Evolutionary conservation across 2,888 invertebrate species (phyloP), one percentile per base, ranked within the genome.

Genomic region (Chirona hameri): DNA sequence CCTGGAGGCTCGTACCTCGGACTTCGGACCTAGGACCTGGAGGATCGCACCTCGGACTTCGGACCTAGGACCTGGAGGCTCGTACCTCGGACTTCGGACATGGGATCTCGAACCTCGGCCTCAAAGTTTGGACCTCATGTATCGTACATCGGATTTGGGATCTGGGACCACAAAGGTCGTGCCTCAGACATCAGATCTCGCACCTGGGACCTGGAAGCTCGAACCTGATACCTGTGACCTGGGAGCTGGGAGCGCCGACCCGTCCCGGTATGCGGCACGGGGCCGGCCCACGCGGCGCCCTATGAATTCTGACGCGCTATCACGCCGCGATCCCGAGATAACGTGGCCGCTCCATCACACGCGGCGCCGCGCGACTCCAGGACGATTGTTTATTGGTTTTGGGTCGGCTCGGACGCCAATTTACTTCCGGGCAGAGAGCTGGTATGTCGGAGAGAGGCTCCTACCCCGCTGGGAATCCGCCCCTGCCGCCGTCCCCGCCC

Each of bases 361-460:
- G 65, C 65, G 27, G n/a, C 27, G 5, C 27, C 69, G 52, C 69
- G 52, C 29, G 15, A 31, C 0, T 15, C 4, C 31, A 12, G n/a
- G n/a, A 27, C n/a, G 14, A 72, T 72, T 72, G 72, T 29, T 31
- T 72, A 72, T 72, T 72, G 72, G 72, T 72, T 72, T 72, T 72
- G 72, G 72, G 21, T 5, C 72, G 31, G 65, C 52, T 27, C 65
- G 27, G n/a, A 52, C 52, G 7, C 69, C 14, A 18, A 31, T 29
- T 29, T 31, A 69, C 69, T 31, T 27, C 69, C 69, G 69, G 27
- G 69, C 29, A 12, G 39, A 15, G 69, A 69, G 27, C 60, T 21
- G 24, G 21, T 21, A 21, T n/a, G 24, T 5, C 31, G 69, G 12
- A 60, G 65, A 0, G 65, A n/a, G n/a, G 69, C 29, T n/a, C 15